A percentile compares a stretch with the other conserved stretches of the same genome.
These are phyloP conservation scores for Pristionchus exspectatus DNA, from an alignment of 2,888 invertebrate species.

Conservation along the genomic window DNA sequence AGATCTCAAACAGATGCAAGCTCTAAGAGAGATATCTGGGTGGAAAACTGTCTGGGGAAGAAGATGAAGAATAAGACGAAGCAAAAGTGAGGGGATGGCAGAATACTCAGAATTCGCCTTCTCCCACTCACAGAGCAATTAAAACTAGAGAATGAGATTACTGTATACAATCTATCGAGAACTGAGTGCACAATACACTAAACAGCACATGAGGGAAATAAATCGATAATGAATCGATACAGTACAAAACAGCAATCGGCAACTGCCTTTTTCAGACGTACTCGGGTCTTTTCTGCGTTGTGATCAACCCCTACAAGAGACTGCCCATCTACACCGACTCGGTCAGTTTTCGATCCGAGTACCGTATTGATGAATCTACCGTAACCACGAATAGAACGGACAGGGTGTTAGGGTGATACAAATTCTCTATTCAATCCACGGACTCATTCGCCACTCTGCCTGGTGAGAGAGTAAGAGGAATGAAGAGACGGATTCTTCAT, in stretches of 20 bases:
- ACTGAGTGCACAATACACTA: background rate
- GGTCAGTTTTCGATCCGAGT: constrained; percentile 52
- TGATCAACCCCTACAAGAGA: constrained; percentile 78
- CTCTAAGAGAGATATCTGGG: constrained; percentile 44
- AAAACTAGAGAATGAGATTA: background rate
- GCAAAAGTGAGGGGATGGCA: constrained; percentile 21
- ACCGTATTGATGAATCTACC: background rate
- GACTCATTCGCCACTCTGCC: too few species aligned
- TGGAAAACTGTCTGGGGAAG: constrained; percentile 51
- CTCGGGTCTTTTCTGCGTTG: constrained; percentile 77
- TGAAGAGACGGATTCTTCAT: background rate
- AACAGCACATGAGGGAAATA: background rate
- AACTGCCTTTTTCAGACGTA: constrained; percentile 69
- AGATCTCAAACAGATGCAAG: constrained; percentile 40
- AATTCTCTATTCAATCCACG: too few species aligned
- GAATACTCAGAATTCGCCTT: constrained; percentile 7
- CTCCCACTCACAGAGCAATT: constrained; percentile 5
- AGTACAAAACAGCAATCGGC: background rate
- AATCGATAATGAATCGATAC: background rate
- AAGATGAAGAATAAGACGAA: background rate
- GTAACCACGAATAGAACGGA: too few species aligned
- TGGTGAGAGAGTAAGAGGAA: background rate
- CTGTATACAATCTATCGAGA: constrained; percentile 6
- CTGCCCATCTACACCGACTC: constrained; percentile 78
- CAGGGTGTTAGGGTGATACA: too few species aligned